These are phyloP conservation scores for Pseudolycoriella hygida DNA, from an alignment of 2,888 invertebrate species.

Conservation along the genomic window DNA sequence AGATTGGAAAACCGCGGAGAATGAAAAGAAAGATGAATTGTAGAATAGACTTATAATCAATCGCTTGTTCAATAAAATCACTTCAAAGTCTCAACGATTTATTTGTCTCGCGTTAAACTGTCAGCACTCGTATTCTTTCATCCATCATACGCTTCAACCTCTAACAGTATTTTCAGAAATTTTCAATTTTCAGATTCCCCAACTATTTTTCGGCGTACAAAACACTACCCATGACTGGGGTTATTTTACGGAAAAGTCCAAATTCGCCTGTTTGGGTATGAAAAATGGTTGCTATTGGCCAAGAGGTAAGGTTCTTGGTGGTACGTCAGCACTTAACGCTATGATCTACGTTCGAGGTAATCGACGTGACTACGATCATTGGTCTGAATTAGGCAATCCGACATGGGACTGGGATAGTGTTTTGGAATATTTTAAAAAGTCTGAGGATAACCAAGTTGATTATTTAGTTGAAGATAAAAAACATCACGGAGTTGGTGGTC, in stretches of 20 bases:
- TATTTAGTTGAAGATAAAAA: constrained; percentile 8
- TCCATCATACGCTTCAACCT: too few relatives aligned
- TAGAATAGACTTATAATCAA: neutral
- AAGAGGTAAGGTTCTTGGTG: constrained; percentile 42
- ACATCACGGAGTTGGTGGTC: constrained; percentile 32
- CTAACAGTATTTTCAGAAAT: neutral
- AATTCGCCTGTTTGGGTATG: constrained; percentile 18
- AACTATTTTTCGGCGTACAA: constrained; percentile 14
- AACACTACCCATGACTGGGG: constrained; percentile 18
- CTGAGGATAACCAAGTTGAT: constrained; percentile 43
- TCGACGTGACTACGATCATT: constrained; percentile 37
- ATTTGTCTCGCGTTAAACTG: too few relatives aligned
- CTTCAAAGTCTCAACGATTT: too few relatives aligned
- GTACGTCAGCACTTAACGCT: constrained; percentile 43
- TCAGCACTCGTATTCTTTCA: too few relatives aligned
- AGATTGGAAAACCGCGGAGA: constrained; percentile 15
- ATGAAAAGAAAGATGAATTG: neutral
- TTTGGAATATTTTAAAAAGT: constrained; percentile 59
- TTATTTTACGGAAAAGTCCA: constrained; percentile 17
- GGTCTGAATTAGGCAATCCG: constrained; percentile 51
- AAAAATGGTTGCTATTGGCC: constrained; percentile 31
- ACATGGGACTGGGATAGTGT: constrained; percentile 54
- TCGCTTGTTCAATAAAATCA: too few relatives aligned
- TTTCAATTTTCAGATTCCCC: constrained; percentile 15
- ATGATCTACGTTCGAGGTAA: constrained; percentile 50